phyloP scores from a whole-genome alignment of 2,797 vertebrate genomes.

The Agapornis canus region DNA sequence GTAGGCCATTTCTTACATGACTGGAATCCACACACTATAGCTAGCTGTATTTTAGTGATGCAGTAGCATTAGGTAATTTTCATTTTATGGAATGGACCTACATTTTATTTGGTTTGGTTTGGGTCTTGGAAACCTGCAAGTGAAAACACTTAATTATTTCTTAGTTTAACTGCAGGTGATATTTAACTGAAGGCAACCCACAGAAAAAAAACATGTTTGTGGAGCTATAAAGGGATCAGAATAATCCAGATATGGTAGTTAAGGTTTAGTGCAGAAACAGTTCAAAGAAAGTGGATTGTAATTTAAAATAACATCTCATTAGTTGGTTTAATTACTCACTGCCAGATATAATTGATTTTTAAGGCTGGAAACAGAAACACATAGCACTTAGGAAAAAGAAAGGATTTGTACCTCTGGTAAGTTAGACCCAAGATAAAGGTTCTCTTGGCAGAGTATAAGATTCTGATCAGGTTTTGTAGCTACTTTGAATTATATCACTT shows the following conservation, averaged over 20 bases:
- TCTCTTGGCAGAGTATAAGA: not conserved
- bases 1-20: not conserved
- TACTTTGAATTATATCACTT: not conserved
- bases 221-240: conserved; percentile 12
- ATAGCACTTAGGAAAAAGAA: not conserved
- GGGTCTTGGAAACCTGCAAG: not conserved
- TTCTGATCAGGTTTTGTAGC: not conserved
- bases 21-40: not conserved
- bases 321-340: conserved; percentile 75
- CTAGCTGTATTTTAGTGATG: not conserved
- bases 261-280: conserved; percentile 40
- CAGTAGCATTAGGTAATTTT: not conserved
- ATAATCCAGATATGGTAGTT: conserved; percentile 35
- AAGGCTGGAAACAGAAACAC: conserved; percentile 56
- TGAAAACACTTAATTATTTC: conserved; percentile 56
- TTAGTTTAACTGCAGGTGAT: conserved; percentile 3
- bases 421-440: conserved; percentile 16
- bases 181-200: conserved; percentile 42
- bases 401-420: conserved; percentile 42
- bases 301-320: conserved; percentile 78
- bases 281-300: conserved; percentile 59
- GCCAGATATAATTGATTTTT: conserved; percentile 72
- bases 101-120: not conserved
- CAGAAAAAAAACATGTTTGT: not conserved
- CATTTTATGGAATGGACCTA: not conserved